Conservation (phyloP, 2,797 vertebrate species). For the Sphenodon punctatus region DNA sequence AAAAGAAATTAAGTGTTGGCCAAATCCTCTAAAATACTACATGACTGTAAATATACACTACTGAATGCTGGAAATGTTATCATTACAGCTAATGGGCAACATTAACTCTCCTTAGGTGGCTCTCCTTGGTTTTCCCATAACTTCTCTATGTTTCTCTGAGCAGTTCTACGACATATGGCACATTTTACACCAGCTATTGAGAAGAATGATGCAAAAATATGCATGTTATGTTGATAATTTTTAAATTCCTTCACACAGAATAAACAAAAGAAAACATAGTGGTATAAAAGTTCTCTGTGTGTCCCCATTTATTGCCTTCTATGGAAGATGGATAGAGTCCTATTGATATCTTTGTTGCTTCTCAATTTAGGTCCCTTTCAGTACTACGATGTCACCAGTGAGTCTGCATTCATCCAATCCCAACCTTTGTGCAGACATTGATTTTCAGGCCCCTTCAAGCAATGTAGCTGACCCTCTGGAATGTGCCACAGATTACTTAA, state of each 20-base stretch:
- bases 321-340: neutral
- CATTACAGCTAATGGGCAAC: neutral
- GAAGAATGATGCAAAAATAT: neutral
- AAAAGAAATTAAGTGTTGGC: too few relatives aligned
- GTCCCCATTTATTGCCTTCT: too few relatives aligned
- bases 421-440: conserved; percentile 95
- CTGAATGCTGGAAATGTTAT: too few relatives aligned
- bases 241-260: too few relatives aligned
- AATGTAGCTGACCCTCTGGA: conserved; percentile 87
- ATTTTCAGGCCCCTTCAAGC: conserved; percentile 88
- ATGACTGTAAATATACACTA: too few relatives aligned
- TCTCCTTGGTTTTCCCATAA: neutral
- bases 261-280: too few relatives aligned
- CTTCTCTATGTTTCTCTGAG: conserved; percentile 11
- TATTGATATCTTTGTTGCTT: conserved; percentile 22
- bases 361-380: conserved; percentile 87
- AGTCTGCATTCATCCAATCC: conserved; percentile 98
- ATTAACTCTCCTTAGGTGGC: neutral
- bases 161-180: neutral
- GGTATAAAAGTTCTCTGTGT: too few relatives aligned
- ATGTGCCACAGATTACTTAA: conserved; percentile 91
- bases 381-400: conserved; percentile 90
- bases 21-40: neutral
- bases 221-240: too few relatives aligned
- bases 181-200: neutral